Evolutionary conservation across 1,140 invertebrate genomes (phyloP).

Genomic region (Elymnias hypermnestra): DNA sequence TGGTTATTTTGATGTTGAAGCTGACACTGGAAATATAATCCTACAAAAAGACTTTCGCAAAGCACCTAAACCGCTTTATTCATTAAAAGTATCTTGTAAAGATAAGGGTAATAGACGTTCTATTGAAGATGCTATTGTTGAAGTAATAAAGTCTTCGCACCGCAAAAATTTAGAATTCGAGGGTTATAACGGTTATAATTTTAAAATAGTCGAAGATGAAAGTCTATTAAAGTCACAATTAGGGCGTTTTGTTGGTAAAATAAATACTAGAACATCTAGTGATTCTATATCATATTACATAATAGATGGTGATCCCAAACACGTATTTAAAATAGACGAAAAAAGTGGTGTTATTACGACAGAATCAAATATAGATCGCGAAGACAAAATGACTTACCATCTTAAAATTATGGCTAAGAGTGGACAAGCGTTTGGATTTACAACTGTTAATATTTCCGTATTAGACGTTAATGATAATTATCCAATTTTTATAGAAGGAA

Average conservation of each 20-base stretch:
- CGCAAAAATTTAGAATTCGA: slow-evolving; percentile 85
- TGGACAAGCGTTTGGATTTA: slow-evolving; percentile 82
- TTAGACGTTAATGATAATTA: slow-evolving; percentile 95
- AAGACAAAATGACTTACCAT: slow-evolving; percentile 85
- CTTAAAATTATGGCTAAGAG: slow-evolving; percentile 85
- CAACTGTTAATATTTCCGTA: slow-evolving; percentile 87
- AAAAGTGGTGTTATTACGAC: slow-evolving; percentile 87
- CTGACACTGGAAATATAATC: slow-evolving; percentile 83
- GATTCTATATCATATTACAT: slow-evolving; percentile 85
- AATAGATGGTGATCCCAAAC: slow-evolving; percentile 86
- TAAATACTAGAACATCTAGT: slow-evolving; percentile 78
- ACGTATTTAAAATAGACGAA: slow-evolving; percentile 88
- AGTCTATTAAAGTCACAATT: slow-evolving; percentile 74
- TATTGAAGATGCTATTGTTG: slow-evolving; percentile 85
- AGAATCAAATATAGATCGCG: slow-evolving; percentile 88
- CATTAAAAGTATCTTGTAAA: slow-evolving; percentile 84
- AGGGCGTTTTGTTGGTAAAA: slow-evolving; percentile 84
- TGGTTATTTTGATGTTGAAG: slow-evolving; percentile 86
- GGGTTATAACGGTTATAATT: slow-evolving; percentile 84
- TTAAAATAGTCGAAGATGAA: slow-evolving; percentile 89
- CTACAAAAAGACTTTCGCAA: slow-evolving; percentile 80
- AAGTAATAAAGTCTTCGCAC: slow-evolving; percentile 85
- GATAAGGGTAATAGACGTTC: slow-evolving; percentile 86
- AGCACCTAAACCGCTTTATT: slow-evolving; percentile 81
- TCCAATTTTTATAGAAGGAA: slow-evolving; percentile 87